Evolutionary conservation across 2,113 vertebrate species (phyloP).

Genomic region (Furnarius figulus): DNA sequence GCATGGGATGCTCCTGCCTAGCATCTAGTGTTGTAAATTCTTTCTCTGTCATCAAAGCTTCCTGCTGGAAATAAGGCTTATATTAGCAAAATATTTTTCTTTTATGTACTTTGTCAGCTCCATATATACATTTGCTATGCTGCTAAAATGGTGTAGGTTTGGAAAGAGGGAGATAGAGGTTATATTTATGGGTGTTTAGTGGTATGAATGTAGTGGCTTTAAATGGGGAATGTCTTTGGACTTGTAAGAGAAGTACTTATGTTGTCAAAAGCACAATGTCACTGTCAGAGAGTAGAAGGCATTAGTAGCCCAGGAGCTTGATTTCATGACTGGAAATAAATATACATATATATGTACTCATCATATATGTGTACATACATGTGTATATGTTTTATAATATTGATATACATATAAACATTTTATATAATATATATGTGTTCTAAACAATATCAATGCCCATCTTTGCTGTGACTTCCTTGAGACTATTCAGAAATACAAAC

Average conservation of each 20-base stretch:
- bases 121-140: background rate
- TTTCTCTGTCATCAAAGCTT: background rate
- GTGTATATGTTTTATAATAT: background rate
- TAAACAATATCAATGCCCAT: background rate
- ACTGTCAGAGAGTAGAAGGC: background rate
- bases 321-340: background rate
- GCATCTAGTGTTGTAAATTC: background rate
- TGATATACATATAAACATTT: background rate
- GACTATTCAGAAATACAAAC: background rate
- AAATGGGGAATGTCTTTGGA: background rate
- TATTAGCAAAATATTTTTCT: background rate
- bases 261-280: background rate
- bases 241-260: background rate
- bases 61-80: background rate
- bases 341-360: background rate
- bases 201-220: background rate
- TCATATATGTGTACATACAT: no score
- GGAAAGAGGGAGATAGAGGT: background rate
- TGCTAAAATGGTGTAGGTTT: background rate
- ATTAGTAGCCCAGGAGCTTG: background rate
- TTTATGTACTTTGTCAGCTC: background rate
- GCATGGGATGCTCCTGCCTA: background rate
- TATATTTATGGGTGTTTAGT: background rate
- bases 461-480: background rate
- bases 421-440: background rate